A percentile compares a stretch with the other conserved stretches of the same genome.
Evolutionary conservation across 2,797 vertebrate genomes (phyloP).

Genomic region (Loris lydekkerianus): DNA sequence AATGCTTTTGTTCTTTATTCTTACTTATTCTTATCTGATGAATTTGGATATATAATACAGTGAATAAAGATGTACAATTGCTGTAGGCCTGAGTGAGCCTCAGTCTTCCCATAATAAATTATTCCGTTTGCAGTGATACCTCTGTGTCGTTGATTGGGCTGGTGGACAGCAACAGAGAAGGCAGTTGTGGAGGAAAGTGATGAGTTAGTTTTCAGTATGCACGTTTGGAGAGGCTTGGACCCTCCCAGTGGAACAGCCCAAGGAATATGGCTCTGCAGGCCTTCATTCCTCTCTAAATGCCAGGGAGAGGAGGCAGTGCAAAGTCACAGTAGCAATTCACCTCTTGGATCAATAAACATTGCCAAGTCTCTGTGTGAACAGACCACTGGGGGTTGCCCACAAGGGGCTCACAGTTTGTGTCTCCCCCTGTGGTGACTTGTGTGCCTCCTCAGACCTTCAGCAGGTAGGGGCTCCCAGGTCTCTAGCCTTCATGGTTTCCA

Average conservation of each 20-base stretch:
- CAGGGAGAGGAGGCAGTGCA: background rate
- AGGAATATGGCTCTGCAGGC: background rate
- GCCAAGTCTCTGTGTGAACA: background rate
- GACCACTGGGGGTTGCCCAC: too few species aligned
- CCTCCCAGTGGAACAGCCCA: background rate
- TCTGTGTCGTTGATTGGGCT: too few species aligned
- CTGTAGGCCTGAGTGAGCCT: too few species aligned
- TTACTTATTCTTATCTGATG: too few species aligned
- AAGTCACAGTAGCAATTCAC: background rate
- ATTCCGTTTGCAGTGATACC: too few species aligned
- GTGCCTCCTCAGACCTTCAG: background rate
- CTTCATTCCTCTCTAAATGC: background rate
- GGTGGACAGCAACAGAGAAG: background rate
- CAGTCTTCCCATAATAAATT: too few species aligned
- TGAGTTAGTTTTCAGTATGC: background rate
- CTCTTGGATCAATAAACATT: background rate
- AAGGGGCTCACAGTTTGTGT: background rate
- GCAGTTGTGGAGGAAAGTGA: background rate
- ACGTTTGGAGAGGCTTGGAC: background rate
- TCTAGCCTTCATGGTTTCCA: background rate
- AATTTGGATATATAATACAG: too few species aligned
- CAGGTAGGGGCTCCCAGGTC: background rate
- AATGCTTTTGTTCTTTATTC: too few species aligned
- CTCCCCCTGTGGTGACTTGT: background rate
- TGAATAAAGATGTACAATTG: too few species aligned